A percentile compares a stretch with the other conserved stretches of the same genome.
These are phyloP conservation scores for Clostera curtula DNA, from an alignment of 2,888 invertebrate species.

Conservation along the genomic window DNA sequence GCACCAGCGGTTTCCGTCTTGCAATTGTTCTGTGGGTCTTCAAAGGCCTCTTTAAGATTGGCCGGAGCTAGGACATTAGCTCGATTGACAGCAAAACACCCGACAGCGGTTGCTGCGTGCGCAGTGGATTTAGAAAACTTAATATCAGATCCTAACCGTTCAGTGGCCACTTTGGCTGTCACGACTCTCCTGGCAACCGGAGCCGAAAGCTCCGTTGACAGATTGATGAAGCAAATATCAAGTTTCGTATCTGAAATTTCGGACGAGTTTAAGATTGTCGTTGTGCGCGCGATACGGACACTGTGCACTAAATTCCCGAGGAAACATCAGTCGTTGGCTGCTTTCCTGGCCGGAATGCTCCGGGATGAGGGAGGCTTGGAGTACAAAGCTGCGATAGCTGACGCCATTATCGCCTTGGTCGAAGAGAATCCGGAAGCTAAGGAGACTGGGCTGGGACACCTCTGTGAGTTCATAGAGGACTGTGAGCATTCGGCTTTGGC, in stretches of 20 bases:
- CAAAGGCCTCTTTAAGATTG: conserved; percentile 95
- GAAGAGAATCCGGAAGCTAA: conserved; percentile 99
- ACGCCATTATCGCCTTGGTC: conserved; percentile 97
- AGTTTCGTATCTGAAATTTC: conserved; percentile 99
- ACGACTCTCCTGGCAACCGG: conserved; percentile 99
- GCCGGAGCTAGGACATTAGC: conserved; percentile 99
- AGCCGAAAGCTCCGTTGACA: conserved; percentile 97
- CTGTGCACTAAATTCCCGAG: conserved; percentile 96
- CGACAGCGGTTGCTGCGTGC: conserved; percentile 97
- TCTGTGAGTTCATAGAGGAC: conserved; percentile 99
- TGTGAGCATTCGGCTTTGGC: conserved; percentile 98
- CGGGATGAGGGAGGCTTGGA: conserved; percentile 97
- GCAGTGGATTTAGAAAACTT: conserved; percentile 98
- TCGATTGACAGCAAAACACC: conserved; percentile 96
- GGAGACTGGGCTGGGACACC: conserved; percentile 95
- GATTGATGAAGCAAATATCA: conserved; percentile 99
- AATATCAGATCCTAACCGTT: conserved; percentile 97
- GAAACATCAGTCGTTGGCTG: conserved; percentile 96
- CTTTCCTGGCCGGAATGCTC: conserved; percentile 97
- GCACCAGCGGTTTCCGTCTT: conserved; percentile 97
- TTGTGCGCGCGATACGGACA: conserved; percentile 93
- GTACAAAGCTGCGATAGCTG: conserved; percentile 98
- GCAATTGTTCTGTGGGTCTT: conserved; percentile 97
- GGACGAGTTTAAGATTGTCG: conserved; percentile 99
- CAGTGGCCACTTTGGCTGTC: conserved; percentile 98